Evolutionary conservation across 2,888 invertebrate species (phyloP).

Genomic region (Erebia epiphron): DNA sequence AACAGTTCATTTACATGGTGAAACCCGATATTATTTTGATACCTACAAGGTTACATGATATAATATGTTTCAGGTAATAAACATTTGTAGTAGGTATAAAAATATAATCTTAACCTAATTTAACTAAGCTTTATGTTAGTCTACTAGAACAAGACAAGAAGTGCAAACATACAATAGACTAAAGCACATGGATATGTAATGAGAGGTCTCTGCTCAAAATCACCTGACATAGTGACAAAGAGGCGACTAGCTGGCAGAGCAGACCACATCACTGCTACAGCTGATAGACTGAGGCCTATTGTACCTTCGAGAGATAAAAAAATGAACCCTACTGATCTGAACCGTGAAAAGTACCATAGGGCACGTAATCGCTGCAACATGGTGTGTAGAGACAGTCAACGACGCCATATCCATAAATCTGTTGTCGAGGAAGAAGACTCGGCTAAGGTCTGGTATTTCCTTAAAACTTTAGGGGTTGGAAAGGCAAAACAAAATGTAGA

Average conservation of each 20-base stretch:
- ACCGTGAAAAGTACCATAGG: too few species aligned
- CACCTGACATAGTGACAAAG: conserved; percentile 94
- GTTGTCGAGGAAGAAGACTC: too few species aligned
- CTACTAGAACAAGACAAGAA: conserved; percentile 93
- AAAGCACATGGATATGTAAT: conserved; percentile 97
- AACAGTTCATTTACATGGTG: background rate
- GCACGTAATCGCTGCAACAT: too few species aligned
- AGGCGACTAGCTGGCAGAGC: conserved; percentile 95
- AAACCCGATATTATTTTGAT: background rate
- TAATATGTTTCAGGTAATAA: too few species aligned
- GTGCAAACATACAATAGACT: conserved; percentile 96
- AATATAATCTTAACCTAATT: conserved; percentile 15
- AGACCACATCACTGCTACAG: conserved; percentile 92
- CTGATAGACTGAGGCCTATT: conserved; percentile 86
- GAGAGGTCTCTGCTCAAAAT: conserved; percentile 92
- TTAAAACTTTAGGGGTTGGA: too few species aligned
- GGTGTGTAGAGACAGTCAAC: too few species aligned
- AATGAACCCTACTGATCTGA: too few species aligned
- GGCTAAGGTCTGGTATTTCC: too few species aligned
- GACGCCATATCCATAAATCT: too few species aligned
- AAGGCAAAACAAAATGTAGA: too few species aligned
- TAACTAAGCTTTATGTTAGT: too few species aligned
- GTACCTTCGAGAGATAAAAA: conserved; percentile 90
- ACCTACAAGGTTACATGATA: too few species aligned
- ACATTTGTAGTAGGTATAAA: conserved; percentile 3